Percentiles rank a stretch among this genome's conserved stretches.
Conservation (phyloP, 2,888 invertebrate species). For the Tenthredo livida region DNA sequence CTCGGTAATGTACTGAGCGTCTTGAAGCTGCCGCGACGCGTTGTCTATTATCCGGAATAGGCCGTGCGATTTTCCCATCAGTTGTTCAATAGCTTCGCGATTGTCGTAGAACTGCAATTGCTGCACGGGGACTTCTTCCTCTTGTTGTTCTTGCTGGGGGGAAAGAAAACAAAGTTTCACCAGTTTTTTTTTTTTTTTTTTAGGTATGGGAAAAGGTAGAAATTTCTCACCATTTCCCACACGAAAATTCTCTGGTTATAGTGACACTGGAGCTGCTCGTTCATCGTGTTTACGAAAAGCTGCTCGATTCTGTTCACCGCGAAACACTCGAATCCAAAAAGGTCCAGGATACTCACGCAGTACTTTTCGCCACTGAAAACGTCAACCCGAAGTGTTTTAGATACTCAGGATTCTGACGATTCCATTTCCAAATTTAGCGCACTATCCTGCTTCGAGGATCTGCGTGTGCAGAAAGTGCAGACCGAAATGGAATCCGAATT, state of each 20-base stretch:
- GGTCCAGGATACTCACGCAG: constrained; percentile 90
- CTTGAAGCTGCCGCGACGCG: constrained; percentile 87
- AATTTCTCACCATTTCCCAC: constrained; percentile 87
- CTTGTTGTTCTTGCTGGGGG: constrained; percentile 84
- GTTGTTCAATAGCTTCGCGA: constrained; percentile 91
- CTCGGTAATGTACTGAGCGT: constrained; percentile 86
- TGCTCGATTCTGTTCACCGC: constrained; percentile 92
- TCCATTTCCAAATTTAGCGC: not conserved
- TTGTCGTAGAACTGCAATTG: constrained; percentile 92
- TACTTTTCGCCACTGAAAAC: constrained; percentile 90
- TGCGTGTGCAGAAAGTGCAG: not conserved
- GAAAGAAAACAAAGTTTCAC: constrained; percentile 16
- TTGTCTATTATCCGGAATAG: constrained; percentile 93
- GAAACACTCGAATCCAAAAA: constrained; percentile 96
- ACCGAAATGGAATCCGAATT: not conserved
- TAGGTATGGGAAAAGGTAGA: not conserved
- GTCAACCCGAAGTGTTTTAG: constrained; percentile 8
- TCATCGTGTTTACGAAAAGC: constrained; percentile 92
- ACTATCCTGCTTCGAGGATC: not conserved
- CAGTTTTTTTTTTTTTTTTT: too few species aligned
- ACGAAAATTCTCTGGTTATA: constrained; percentile 95
- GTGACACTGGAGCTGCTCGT: constrained; percentile 96
- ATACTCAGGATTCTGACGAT: not conserved
- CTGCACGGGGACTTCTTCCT: constrained; percentile 88
- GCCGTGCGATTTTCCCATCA: constrained; percentile 91